Base-by-base conservation (phyloP, 2,888 invertebrate genomes). In the Zootermopsis nevadensis region DNA sequence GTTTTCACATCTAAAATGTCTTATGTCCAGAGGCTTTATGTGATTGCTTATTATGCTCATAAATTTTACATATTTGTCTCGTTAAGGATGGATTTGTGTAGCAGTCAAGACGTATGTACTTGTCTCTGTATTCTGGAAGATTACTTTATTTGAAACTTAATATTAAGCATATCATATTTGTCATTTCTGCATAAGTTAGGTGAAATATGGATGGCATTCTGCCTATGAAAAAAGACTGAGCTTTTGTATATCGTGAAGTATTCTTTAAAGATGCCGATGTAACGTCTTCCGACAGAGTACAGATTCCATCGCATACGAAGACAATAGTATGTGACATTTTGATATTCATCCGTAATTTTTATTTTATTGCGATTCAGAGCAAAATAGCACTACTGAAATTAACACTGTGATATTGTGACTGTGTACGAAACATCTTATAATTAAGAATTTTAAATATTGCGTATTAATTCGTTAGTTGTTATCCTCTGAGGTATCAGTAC, bases 281-380 rank as follows among this genome's bases (percentile, higher is more conserved):
- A 60, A 60, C n/a, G 60, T 60, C 60, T 60, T 60, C 60, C 60
- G n/a, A 27, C 27, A 60, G 60, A 60, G 12, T 27, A 60, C 60
- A 60, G 60, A 60, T 60, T n/a, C 60, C n/a, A n/a, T 60, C n/a
- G n/a, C 60, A 60, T 60, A 60, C 60, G 60, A 60, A 15, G 60
- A 27, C 60, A 60, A 22, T 55, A 55, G 55, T 55, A 2, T 55
- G 15, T 48, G 48, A 48, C 10, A 12, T 15, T 48, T 22, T 55
- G 6, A 55, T 55, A 24, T 55, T 55, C 42, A 42, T 42, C 12
- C 15, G 48, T 60, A 27, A 60, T 7, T 60, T 60, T 27, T 60
- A 60, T 27, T 60, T 60, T 60, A 8, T 7, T n/a, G 27, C 60
- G 7, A 60, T 60, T 60, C 27, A 27, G 4, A 60, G 60, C 27